Conservation (phyloP, 2,113 vertebrate species). For the Perca schrenkii region DNA sequence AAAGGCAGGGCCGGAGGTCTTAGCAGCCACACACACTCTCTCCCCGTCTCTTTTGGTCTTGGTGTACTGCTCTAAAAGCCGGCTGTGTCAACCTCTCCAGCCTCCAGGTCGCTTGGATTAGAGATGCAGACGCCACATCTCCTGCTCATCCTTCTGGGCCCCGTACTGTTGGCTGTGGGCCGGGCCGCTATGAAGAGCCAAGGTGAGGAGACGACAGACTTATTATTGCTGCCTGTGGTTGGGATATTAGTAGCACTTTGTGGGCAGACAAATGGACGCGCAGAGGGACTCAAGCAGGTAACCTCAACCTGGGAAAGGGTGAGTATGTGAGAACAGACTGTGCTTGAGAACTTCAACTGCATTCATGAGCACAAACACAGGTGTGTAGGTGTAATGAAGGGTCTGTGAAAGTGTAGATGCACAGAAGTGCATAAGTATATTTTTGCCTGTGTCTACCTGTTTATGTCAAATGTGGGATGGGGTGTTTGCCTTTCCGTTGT, state of each 20-base stretch:
- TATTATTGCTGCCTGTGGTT: conserved; percentile 48
- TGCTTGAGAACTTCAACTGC: conserved; percentile 25
- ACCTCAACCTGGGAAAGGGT: conserved; percentile 47
- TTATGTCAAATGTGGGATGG: conserved; percentile 48
- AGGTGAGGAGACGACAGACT: conserved; percentile 79
- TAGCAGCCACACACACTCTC: conserved; percentile 69
- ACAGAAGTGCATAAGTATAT: conserved; percentile 56
- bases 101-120: conserved; percentile 58
- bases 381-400: conserved; percentile 46
- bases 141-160: conserved; percentile 72
- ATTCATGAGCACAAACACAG: conserved; percentile 25
- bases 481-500: conserved; percentile 68
- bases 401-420: conserved; percentile 32
- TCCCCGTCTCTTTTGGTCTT: conserved; percentile 50
- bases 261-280: conserved; percentile 55
- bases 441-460: conserved; percentile 47
- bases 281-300: conserved; percentile 50
- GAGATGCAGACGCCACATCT: conserved; percentile 65
- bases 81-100: conserved; percentile 52
- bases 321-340: conserved; percentile 40
- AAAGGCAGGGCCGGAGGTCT: conserved; percentile 82
- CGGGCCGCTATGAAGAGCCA: conserved; percentile 60
- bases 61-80: conserved; percentile 42
- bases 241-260: conserved; percentile 70
- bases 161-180: conserved; percentile 54